A percentile compares a stretch with the other conserved stretches of the same genome.
phyloP scores from a whole-genome alignment of 1,140 invertebrate genomes.

The Drosophila paulistorum region DNA sequence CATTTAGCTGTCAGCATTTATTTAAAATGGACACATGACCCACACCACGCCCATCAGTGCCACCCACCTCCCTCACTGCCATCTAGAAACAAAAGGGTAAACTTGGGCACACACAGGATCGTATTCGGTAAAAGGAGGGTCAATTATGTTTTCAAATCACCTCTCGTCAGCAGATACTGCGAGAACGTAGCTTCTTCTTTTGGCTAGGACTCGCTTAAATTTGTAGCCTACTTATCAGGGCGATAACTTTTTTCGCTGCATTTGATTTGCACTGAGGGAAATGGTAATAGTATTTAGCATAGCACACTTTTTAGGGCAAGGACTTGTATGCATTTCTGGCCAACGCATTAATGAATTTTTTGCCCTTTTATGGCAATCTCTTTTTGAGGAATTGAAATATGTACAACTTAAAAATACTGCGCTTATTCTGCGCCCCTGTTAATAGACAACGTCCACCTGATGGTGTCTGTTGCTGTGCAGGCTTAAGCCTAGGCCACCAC shows the following conservation, averaged over 20 bases:
- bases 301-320: too few species aligned
- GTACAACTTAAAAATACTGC: too few species aligned
- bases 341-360: too few species aligned
- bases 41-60: not conserved
- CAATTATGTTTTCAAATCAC: not conserved
- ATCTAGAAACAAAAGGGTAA: constrained; percentile 20
- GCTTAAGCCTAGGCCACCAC: constrained; percentile 15
- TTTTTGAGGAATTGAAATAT: too few species aligned
- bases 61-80: not conserved
- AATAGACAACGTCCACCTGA: not conserved
- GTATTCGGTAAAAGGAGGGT: not conserved
- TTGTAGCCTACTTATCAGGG: too few species aligned
- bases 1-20: constrained; percentile 76
- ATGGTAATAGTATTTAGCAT: too few species aligned
- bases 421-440: not conserved
- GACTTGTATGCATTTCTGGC: too few species aligned
- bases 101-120: not conserved
- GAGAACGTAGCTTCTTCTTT: not conserved
- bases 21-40: constrained; percentile 64
- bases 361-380: too few species aligned
- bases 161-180: too few species aligned
- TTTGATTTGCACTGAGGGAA: too few species aligned
- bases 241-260: too few species aligned
- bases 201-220: not conserved
- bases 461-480: constrained; percentile 2